Evolutionary conservation across 64 coral and sea anemone genomes (phyloP).

Genomic region (Actinia equina): DNA sequence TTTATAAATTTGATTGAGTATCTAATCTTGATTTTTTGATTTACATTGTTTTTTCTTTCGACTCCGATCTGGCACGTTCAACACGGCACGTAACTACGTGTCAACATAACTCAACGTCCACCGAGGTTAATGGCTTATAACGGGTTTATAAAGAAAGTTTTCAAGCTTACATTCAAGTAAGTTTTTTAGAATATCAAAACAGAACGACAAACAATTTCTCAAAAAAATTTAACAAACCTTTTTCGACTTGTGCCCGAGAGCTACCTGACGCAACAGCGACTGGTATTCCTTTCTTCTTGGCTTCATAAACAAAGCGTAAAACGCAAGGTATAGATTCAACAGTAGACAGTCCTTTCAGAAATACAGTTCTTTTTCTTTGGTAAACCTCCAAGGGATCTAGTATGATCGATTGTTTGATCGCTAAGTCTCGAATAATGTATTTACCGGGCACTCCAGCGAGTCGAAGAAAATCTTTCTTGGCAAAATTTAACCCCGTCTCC

Average conservation of each 20-base stretch:
- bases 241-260: conserved; percentile 73
- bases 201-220: not conserved
- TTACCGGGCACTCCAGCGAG: conserved; percentile 80
- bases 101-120: too few species aligned
- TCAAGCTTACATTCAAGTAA: not conserved
- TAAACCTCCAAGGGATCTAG: conserved; percentile 73
- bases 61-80: too few species aligned
- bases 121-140: not conserved
- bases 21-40: too few species aligned
- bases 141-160: not conserved
- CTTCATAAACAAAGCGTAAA: conserved; percentile 67
- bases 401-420: conserved; percentile 67
- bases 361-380: conserved; percentile 61
- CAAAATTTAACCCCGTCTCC: conserved; percentile 68
- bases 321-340: conserved; percentile 69
- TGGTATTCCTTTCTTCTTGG: conserved; percentile 64
- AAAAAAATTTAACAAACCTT: conserved; percentile 26
- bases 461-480: conserved; percentile 63
- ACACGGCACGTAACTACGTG: too few species aligned
- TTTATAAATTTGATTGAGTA: too few species aligned
- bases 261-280: conserved; percentile 73
- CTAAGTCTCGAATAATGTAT: conserved; percentile 70
- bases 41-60: too few species aligned
- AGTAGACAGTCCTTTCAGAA: conserved; percentile 57
- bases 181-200: not conserved